phyloP scores from a whole-genome alignment of 2,888 invertebrate genomes.

The Idaea aversata region DNA sequence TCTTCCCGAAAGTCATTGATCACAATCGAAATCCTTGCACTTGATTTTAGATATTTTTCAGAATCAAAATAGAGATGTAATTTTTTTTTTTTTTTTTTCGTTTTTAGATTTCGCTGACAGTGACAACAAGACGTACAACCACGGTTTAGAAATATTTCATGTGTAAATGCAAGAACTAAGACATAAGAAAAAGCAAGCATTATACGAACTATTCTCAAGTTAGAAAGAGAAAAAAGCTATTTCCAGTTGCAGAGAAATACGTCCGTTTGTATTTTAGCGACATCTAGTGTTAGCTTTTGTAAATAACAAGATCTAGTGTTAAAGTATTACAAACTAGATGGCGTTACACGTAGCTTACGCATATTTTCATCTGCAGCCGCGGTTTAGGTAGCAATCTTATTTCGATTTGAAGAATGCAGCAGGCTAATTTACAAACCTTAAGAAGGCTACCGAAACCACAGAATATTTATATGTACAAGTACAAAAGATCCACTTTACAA shows the following conservation, averaged over 20 bases:
- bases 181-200: too few species aligned
- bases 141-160: not conserved
- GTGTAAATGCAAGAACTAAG: too few species aligned
- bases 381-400: too few species aligned
- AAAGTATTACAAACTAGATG: not conserved
- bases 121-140: not conserved
- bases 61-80: constrained; percentile 9
- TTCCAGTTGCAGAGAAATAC: too few species aligned
- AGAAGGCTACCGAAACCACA: too few species aligned
- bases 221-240: too few species aligned
- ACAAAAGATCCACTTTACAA: too few species aligned
- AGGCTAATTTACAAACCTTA: too few species aligned
- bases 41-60: not conserved
- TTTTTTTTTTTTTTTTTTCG: not conserved
- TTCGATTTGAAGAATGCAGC: too few species aligned
- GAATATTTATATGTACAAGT: too few species aligned
- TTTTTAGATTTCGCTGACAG: not conserved
- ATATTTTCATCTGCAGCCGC: not conserved
- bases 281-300: not conserved
- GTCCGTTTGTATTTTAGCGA: not conserved
- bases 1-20: constrained; percentile 65
- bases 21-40: constrained; percentile 8
- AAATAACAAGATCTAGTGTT: too few species aligned
- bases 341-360: not conserved
- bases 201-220: too few species aligned